Evolutionary conservation across 2,113 vertebrate genomes (phyloP).

Genomic region (Sturnira hondurensis): DNA sequence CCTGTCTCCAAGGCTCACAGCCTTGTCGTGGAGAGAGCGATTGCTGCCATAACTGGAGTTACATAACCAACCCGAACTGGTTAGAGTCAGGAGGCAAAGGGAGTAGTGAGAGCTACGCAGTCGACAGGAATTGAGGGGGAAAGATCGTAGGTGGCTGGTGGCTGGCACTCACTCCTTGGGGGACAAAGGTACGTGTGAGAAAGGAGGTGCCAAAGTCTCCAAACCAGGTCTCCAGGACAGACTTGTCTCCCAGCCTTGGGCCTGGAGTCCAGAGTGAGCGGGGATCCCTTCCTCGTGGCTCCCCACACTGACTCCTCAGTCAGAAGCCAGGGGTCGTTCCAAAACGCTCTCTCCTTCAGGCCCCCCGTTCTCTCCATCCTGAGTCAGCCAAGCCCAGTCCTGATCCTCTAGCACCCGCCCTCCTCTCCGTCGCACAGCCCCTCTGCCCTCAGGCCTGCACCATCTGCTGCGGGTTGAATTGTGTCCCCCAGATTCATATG

Average conservation of each 20-base stretch:
- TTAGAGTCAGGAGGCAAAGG: neutral
- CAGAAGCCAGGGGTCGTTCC: neutral
- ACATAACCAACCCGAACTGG: neutral
- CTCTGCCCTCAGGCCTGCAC: neutral
- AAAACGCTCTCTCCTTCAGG: neutral
- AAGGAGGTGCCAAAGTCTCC: neutral
- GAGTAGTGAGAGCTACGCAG: neutral
- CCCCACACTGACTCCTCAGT: accelerated
- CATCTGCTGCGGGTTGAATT: neutral
- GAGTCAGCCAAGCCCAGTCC: neutral
- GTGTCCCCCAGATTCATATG: no score
- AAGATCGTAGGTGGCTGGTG: neutral
- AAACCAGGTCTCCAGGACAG: neutral
- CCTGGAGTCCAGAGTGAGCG: neutral
- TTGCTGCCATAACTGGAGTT: neutral
- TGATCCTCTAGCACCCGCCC: neutral
- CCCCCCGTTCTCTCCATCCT: accelerated
- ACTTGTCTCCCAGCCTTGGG: neutral
- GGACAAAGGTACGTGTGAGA: neutral
- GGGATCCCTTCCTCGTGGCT: neutral
- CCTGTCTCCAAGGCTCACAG: neutral
- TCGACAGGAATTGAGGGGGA: neutral
- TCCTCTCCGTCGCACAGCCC: neutral
- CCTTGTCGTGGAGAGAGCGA: neutral
- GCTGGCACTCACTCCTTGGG: accelerated